A percentile compares a stretch with the other conserved stretches of the same genome.
Conservation (phyloP, 2,888 invertebrate species). For the Incurvaria masculella region DNA sequence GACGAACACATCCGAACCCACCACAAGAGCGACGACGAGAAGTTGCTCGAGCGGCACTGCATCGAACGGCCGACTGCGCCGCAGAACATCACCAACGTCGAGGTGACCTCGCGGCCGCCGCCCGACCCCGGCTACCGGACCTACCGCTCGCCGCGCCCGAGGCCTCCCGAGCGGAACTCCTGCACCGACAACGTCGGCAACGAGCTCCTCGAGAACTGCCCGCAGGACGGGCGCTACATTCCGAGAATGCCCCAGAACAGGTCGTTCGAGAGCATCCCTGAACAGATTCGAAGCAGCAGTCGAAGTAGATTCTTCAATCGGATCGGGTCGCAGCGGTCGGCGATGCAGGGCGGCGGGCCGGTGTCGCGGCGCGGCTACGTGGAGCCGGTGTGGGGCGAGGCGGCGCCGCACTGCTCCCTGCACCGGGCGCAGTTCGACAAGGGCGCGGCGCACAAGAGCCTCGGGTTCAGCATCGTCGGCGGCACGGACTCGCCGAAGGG, state of each 20-base stretch:
- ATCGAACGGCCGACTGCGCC: constrained; percentile 38
- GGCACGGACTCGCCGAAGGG: constrained; percentile 86
- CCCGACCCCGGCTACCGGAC: constrained; percentile 26
- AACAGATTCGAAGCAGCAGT: constrained; percentile 41
- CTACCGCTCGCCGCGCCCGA: constrained; percentile 35
- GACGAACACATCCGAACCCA: constrained; percentile 29
- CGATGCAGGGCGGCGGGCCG: constrained; percentile 27
- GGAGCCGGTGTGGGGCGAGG: constrained; percentile 26
- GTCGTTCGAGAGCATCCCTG: constrained; percentile 50
- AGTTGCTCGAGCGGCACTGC: constrained; percentile 40
- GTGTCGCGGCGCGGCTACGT: constrained; percentile 35
- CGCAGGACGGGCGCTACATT: constrained; percentile 44
- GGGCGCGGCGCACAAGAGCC: constrained; percentile 78
- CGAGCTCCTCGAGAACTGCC: constrained; percentile 43
- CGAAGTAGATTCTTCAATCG: constrained; percentile 45
- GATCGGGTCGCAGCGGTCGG: constrained; percentile 44
- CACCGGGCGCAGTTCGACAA: constrained; percentile 69
- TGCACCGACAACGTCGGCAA: constrained; percentile 33
- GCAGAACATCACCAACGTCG: constrained; percentile 51
- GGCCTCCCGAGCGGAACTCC: constrained; percentile 29
- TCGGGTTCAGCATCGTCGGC: constrained; percentile 89
- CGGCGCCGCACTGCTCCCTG: constrained; percentile 33
- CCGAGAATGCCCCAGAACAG: constrained; percentile 46
- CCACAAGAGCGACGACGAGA: constrained; percentile 53
- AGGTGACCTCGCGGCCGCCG: constrained; percentile 42